A percentile compares a stretch with the other conserved stretches of the same genome.
Evolutionary conservation across 2,797 vertebrate genomes (phyloP).

Genomic region (Spatula versicolor): DNA sequence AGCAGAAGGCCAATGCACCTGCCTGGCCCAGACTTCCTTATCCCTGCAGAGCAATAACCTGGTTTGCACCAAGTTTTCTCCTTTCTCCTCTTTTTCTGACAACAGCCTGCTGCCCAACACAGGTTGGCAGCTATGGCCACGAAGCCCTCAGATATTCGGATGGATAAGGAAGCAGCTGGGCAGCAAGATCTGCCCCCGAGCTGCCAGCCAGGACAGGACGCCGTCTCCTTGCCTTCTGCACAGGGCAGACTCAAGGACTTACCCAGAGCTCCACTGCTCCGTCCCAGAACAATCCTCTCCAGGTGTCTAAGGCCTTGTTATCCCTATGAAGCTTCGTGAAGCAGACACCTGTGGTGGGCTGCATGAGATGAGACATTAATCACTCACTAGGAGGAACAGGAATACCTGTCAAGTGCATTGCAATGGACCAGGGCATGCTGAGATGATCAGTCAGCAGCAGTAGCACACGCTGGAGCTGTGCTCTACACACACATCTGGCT

Average conservation of each 20-base stretch:
- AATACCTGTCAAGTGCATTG: constrained; percentile 46
- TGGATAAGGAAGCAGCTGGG: background rate
- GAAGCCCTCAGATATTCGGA: background rate
- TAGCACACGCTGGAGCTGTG: constrained; percentile 26
- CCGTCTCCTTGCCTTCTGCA: accelerated
- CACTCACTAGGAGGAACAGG: constrained; percentile 27
- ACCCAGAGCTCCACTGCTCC: background rate
- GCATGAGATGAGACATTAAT: constrained; percentile 25
- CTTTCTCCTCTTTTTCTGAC: background rate
- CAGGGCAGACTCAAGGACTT: background rate
- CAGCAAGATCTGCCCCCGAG: background rate
- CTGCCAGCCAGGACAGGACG: background rate
- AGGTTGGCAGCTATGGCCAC: background rate
- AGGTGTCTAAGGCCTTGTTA: background rate
- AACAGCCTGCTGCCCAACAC: background rate
- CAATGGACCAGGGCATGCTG: constrained; percentile 35
- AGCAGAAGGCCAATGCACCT: background rate
- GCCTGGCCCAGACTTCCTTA: too few relatives aligned
- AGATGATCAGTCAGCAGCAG: constrained; percentile 14
- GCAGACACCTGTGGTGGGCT: constrained; percentile 19
- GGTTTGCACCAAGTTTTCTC: background rate
- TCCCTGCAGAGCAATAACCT: background rate
- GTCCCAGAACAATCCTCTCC: background rate
- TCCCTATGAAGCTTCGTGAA: constrained; percentile 8
- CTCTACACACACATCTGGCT: constrained; percentile 28